These are phyloP conservation scores for Lasioglossum malachurum DNA, from an alignment of 2,888 invertebrate genomes.

Conservation along the genomic window DNA sequence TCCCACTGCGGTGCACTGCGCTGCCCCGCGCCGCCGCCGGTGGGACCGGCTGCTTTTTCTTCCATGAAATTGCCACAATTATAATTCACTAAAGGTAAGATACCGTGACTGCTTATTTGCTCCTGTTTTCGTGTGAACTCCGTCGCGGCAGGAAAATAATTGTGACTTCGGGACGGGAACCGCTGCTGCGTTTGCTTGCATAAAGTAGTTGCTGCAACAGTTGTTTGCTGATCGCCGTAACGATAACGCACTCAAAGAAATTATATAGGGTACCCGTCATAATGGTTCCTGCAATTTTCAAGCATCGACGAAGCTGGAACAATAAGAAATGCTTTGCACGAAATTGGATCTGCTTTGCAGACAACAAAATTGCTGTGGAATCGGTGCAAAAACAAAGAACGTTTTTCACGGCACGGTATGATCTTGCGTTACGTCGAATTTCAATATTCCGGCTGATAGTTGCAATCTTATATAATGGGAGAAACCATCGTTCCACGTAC, in stretches of 20 bases:
- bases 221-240: slow-evolving; percentile 7
- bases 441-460: background rate
- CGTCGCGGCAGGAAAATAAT: background rate
- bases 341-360: background rate
- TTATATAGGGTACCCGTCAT: background rate
- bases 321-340: slow-evolving; percentile 1
- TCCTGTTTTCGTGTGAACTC: background rate
- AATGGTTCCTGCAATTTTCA: slow-evolving; percentile 1
- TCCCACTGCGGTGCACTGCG: background rate
- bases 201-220: slow-evolving; percentile 3
- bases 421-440: background rate
- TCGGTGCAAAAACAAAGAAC: background rate
- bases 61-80: slow-evolving; percentile 21
- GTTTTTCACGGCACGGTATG: background rate
- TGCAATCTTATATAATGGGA: background rate
- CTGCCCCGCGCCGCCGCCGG: background rate
- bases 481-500: background rate
- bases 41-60: slow-evolving; percentile 16
- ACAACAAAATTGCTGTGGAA: background rate
- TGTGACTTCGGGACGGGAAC: background rate
- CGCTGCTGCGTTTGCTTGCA: background rate
- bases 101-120: slow-evolving; percentile 3
- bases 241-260: slow-evolving; percentile 6
- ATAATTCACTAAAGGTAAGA: slow-evolving; percentile 8
- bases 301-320: background rate